Base-by-base conservation (phyloP, 2,888 invertebrate species). In the Acleris sparsana region DNA sequence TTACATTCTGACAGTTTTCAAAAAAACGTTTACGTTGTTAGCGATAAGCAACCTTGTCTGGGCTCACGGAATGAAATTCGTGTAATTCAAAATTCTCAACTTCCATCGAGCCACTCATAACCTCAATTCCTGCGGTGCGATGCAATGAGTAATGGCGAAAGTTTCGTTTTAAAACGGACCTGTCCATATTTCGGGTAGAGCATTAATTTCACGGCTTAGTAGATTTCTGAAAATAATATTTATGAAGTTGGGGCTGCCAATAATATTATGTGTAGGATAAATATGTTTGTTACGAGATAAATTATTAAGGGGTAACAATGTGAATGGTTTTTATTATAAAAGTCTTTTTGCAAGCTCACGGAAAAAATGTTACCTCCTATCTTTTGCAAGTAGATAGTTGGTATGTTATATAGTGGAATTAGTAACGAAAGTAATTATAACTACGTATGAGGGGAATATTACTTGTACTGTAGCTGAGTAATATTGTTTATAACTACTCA, bases 141-240 rank as follows among this genome's bases (percentile, higher is more conserved):
- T 33, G 60, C 56, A 22, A 33, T 66, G 57, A 66, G 61, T 66
- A 57, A 66, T 66, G 66, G 57, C 46, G 53, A 62, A 66, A 66
- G 66, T 66, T 66, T 33, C 33, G 57, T 52, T 56, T 62, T 57
- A 62, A 46, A 61, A 61, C 57, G 52, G 61, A 62, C 52, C 62
- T 62, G 66, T 66, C 66, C 66, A 57, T 66, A 62, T 62, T 66
- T 66, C 39, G 22, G 61, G 46, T n/a, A 60, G 29, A 62, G 52
- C 61, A 66, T 66, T 66, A 53, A 66, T 66, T 66, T 66, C 62
- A 57, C 51, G 66, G 61, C 46, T 66, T 62, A 61, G 44, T 56
- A 61, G 55, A 49, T 56, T 56, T 60, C 13, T 53, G 60, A 43
- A 65, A 46, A 46, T 57, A n/a, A 46, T 57, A 57, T 57, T 46